Base-by-base conservation (phyloP, 2,888 invertebrate genomes). In the Auanema sp. region DNA sequence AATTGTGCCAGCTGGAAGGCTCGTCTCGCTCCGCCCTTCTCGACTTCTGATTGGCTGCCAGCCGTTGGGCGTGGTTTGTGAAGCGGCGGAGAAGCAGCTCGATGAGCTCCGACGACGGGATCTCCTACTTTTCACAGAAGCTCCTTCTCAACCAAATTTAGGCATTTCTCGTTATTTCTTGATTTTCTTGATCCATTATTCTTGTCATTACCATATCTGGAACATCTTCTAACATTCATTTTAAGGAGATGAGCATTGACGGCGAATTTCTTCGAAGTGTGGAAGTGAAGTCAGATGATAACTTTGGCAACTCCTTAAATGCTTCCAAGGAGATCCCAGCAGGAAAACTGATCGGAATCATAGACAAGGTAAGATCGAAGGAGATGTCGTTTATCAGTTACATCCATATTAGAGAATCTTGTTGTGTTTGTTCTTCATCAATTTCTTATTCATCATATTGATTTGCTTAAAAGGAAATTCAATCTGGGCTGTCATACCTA, bases 271-370 rank as follows among this genome's bases (percentile, higher is more conserved):
- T 80, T 41, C 72, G 72, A 23, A 68, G 72, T 47, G 77, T 79
- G 58, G 77, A 80, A 60, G 76, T 80, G 44, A 69, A 66, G 44
- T 56, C 67, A 52, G 71, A 71, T 52, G 66, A 68, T 1, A n/a
- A 58, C 11, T 61, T 58, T 42, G 66, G 66, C 3, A 70, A 70
- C 25, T 60, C 64, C 12, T 58, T 79, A 16, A 68, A 66, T 53
- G 72, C 77, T 5, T 63, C 69, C 25, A 56, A 47, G 1, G 50
- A 65, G 18, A 69, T 79, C 23, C 55, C 72, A 2, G 47, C 68
- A n/a, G 77, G 77, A 0, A 60, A 70, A 60, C 66, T 75, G n/a
- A 76, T 79, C 51, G 79, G 79, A 25, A 65, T 78, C n/a, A 71
- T 79, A 44, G 77, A 79, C 62, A 78, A 76, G 73, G 79, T 77